Evolutionary conservation across 2,888 invertebrate species (phyloP), one percentile per base, ranked within the genome.

Genomic region (Ametastegia equiseti): DNA sequence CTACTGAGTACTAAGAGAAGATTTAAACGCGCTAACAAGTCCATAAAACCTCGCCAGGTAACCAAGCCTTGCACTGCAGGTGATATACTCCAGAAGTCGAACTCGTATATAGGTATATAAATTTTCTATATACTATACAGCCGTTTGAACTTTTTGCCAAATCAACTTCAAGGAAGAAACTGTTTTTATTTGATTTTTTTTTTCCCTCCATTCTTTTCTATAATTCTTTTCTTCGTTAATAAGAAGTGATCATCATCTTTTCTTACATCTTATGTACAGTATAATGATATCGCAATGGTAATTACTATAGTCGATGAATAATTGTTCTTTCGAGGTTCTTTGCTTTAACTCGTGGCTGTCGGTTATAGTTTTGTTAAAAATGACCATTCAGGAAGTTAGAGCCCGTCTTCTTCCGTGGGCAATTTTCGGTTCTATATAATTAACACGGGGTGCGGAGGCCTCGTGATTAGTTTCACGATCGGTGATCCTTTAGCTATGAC

Each of bases 11-110:
- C 42, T 42, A 6, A 42, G 42, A 42, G 60, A 27, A 54, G 54
- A 60, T 60, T 60, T 60, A 60, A 60, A 60, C 60, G 60, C 23
- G 60, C 30, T 27, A 60, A 60, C 60, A 60, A 60, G 60, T 60
- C 60, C 60, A 60, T 60, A 60, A 60, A 60, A 60, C 60, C 30
- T n/a, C n/a, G n/a, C n/a, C 27, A 60, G 30, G 30, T 60, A 30
- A 60, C 60, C 15, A 30, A 60, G 27, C 30, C 60, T 60, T 6
- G 60, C 54, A 54, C 54, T 23, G 19, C 19, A 11, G 11, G 54
- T 54, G 54, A 54, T 23, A 54, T n/a, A n/a, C n/a, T n/a, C n/a
- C 54, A 23, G 23, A 7, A 54, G 19, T 54, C 23, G 11, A 23
- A 54, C 23, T 23, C 23, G 2, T 54, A n/a, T n/a, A 54, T 23